Conservation (phyloP, 2,797 vertebrate genomes). For the Miichthys miiuy region DNA sequence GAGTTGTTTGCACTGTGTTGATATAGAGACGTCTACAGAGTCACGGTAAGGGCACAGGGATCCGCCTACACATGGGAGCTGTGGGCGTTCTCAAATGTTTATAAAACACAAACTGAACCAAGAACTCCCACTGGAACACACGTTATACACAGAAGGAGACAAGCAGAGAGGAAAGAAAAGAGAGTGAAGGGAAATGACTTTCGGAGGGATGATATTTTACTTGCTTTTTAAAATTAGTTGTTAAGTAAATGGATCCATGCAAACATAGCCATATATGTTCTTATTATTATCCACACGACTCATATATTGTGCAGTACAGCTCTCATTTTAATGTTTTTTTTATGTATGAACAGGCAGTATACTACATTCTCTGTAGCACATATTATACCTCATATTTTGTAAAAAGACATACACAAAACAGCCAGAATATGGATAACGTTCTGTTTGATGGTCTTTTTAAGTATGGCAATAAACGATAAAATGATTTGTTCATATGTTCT, state of each 20-base stretch:
- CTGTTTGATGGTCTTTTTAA: no score
- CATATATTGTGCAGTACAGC: background rate
- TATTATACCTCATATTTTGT: background rate
- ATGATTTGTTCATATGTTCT: background rate
- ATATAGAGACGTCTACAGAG: slow-evolving; percentile 74
- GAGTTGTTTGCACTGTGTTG: slow-evolving; percentile 71
- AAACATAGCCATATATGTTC: background rate
- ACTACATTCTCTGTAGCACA: no score
- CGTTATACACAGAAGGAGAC: slow-evolving; percentile 24
- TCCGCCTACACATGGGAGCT: slow-evolving; percentile 67
- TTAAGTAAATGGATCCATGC: background rate
- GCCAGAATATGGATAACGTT: no score
- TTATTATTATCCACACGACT: background rate
- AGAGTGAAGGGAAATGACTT: background rate
- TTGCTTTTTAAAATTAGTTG: background rate
- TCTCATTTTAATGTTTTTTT: background rate
- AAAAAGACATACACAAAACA: background rate
- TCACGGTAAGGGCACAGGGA: slow-evolving; percentile 69
- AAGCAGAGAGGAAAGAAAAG: slow-evolving; percentile 12
- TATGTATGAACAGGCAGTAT: background rate
- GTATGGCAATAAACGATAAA: no score
- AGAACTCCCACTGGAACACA: slow-evolving; percentile 64
- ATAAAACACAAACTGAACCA: slow-evolving; percentile 75
- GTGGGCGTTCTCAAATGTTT: slow-evolving; percentile 77
- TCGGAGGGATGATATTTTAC: slow-evolving; percentile 1